Evolutionary conservation across 2,113 vertebrate genomes (phyloP), one percentile per base, ranked within the genome.

Genomic region (Eulemur macaco): DNA sequence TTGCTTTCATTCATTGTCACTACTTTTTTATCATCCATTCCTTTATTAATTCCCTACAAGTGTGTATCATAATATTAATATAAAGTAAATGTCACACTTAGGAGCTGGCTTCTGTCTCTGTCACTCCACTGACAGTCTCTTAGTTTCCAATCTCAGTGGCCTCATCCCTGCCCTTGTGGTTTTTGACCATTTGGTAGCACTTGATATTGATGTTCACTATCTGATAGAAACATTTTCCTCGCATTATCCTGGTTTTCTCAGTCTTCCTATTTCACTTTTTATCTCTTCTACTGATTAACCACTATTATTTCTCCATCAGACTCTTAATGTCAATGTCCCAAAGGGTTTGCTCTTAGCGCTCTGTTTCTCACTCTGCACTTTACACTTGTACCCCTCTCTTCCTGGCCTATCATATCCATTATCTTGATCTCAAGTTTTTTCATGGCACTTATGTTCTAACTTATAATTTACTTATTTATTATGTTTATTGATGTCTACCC

Each of bases 251-350:
- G 42, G 21, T 76, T 60, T 31, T 69, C 27, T 92, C 6, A 60
- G 64, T 66, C 52, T 80, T 88, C 25, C 12, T 73, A 34, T 25
- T 82, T 83, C 45, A 74, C 21, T 64, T 82, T 88, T 94, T 69
- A 86, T 68, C 21, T 80, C 29, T 34, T 78, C 71, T 80, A 5
- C 23, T 78, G 47, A 89, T 90, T 68, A 95, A 80, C 74, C 76
- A 89, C n/a, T 77, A 14, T 86, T 77, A 82, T 86, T 93, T 90
- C 37, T 39, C 7, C 47, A 95, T 92, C 25, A 94, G 63, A 86
- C 11, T n/a, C 63, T 89, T 82, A 66, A 68, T 27, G 12, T 50
- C 39, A 81, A 1, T 77, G 45, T 91, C 37, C 45, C 82, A 85
- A 71, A 83, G 14, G 20, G 4, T 90, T 18, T 81, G 5, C 37